Conservation (phyloP, 2,797 vertebrate species). For the Myotis findleyi region DNA sequence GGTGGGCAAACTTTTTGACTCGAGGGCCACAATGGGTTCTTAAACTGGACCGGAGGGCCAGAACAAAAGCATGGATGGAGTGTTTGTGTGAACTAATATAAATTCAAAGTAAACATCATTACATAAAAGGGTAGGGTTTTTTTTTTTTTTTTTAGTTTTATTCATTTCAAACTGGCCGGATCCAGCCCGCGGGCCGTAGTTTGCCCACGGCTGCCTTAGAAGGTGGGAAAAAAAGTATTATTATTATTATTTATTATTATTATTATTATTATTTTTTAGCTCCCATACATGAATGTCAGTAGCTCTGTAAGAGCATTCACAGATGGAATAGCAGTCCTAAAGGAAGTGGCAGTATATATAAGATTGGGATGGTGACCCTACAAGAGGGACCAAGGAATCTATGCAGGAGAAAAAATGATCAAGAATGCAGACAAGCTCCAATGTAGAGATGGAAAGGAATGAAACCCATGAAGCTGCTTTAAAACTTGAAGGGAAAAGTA, state of each 20-base stretch:
- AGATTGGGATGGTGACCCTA: background rate
- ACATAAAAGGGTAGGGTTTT: no score
- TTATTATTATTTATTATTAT: background rate
- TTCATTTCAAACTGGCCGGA: no score
- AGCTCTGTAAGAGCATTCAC: background rate
- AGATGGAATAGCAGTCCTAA: background rate
- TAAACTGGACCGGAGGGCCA: no score
- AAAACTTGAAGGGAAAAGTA: background rate
- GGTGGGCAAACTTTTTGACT: no score
- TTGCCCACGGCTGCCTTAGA: background rate
- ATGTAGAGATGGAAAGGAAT: background rate
- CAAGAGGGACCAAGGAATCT: background rate
- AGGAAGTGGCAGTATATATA: background rate
- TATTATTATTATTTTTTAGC: background rate
- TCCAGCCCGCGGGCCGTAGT: no score
- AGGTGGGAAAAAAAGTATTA: background rate
- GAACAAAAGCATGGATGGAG: no score
- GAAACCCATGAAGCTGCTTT: background rate
- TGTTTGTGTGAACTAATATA: no score
- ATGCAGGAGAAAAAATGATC: background rate
- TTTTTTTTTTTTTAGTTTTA: no score
- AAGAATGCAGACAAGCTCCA: slow-evolving; percentile 5
- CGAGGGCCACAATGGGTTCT: no score
- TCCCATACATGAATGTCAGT: background rate
- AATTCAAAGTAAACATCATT: no score